These are phyloP conservation scores for Patella vulgata DNA, from an alignment of 1,140 invertebrate genomes.

Conservation along the genomic window DNA sequence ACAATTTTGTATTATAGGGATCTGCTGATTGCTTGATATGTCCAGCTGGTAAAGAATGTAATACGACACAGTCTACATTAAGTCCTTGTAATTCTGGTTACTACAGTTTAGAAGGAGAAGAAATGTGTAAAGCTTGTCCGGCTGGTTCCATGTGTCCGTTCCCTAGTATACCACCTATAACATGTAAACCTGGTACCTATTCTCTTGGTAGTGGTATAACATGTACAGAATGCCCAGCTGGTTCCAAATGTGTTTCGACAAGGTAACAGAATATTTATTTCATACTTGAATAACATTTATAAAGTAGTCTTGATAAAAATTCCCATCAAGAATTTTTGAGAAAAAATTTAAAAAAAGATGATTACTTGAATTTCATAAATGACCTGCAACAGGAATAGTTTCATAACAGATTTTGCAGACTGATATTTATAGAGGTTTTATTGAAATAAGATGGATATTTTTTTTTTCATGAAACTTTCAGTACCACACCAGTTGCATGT, in stretches of 20 bases:
- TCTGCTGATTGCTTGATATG: constrained; percentile 44
- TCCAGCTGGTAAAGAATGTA: constrained; percentile 55
- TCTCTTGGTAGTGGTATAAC: constrained; percentile 38
- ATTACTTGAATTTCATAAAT: neutral
- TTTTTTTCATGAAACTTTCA: too few relatives aligned
- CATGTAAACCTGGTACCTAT: constrained; percentile 46
- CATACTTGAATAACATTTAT: neutral
- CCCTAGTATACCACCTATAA: constrained; percentile 42
- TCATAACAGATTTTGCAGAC: neutral
- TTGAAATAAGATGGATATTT: too few relatives aligned
- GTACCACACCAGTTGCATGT: constrained; percentile 42
- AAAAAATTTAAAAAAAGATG: too few relatives aligned
- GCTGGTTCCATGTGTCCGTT: constrained; percentile 55
- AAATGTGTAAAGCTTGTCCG: constrained; percentile 52
- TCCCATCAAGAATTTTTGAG: neutral
- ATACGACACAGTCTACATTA: constrained; percentile 26
- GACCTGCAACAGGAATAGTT: neutral
- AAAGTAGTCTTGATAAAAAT: too few relatives aligned
- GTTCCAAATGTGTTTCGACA: constrained; percentile 46
- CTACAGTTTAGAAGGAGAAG: constrained; percentile 51
- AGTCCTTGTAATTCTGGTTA: constrained; percentile 47
- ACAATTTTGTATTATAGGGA: too few relatives aligned
- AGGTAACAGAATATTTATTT: constrained; percentile 35
- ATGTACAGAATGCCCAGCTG: constrained; percentile 57
- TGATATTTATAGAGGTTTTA: too few relatives aligned